These are phyloP conservation scores for Glossosoma conforme DNA, from an alignment of 1,140 invertebrate genomes.

Conservation along the genomic window DNA sequence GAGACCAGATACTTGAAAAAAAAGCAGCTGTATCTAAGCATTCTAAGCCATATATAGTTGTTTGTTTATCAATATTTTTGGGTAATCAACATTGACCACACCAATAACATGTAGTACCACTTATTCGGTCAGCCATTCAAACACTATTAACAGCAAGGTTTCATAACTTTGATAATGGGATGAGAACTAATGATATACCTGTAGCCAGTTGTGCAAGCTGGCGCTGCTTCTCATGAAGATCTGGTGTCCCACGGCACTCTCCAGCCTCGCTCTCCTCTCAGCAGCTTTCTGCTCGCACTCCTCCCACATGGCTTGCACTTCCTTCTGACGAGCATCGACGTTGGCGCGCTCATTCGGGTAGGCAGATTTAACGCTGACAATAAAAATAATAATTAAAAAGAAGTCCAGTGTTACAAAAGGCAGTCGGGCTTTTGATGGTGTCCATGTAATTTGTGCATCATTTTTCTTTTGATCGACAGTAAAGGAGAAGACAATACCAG, in stretches of 20 bases:
- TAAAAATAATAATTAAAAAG: slow-evolving; percentile 19
- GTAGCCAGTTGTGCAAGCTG: slow-evolving; percentile 43
- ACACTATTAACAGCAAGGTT: neutral
- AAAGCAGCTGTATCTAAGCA: too few species aligned
- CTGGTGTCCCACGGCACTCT: slow-evolving; percentile 90
- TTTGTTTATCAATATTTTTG: too few species aligned
- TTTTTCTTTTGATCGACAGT: neutral
- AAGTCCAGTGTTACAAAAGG: neutral
- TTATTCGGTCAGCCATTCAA: too few species aligned
- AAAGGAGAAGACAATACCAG: slow-evolving; percentile 4
- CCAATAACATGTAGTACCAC: too few species aligned
- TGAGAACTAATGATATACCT: too few species aligned
- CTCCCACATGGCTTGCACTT: slow-evolving; percentile 84
- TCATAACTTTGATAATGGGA: too few species aligned
- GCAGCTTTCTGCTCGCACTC: slow-evolving; percentile 79
- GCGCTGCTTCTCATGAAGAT: slow-evolving; percentile 79
- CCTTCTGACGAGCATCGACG: slow-evolving; percentile 77
- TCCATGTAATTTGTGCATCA: too few species aligned
- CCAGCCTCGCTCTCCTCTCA: slow-evolving; percentile 72
- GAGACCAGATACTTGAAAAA: too few species aligned
- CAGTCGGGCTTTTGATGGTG: neutral
- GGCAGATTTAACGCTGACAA: slow-evolving; percentile 71
- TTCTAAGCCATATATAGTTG: too few species aligned
- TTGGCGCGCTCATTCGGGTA: slow-evolving; percentile 87
- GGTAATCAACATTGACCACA: too few species aligned